A percentile compares a stretch with the other conserved stretches of the same genome.
Conservation (phyloP, 92 coral and sea anemone species). For the Siderastrea radians region DNA sequence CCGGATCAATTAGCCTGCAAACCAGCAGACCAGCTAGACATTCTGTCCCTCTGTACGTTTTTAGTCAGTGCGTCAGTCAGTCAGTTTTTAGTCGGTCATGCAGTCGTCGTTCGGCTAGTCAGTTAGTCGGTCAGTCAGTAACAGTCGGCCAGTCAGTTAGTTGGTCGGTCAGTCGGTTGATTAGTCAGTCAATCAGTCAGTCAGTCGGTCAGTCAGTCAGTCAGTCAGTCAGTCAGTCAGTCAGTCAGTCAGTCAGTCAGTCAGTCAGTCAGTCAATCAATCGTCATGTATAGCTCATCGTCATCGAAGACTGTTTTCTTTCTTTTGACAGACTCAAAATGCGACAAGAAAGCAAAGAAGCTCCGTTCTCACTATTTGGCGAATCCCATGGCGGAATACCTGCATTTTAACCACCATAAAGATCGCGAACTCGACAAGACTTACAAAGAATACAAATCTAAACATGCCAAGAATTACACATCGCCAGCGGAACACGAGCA, state of each 20-base stretch:
- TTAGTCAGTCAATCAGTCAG: too few relatives aligned
- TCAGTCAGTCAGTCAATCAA: background rate
- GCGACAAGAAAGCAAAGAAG: constrained; percentile 78
- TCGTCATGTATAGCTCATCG: too few relatives aligned
- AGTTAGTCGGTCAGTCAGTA: too few relatives aligned
- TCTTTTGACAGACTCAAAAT: constrained; percentile 71
- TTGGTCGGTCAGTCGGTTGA: too few relatives aligned
- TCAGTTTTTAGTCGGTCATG: too few relatives aligned
- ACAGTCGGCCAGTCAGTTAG: too few relatives aligned
- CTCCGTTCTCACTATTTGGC: constrained; percentile 81
- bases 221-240: background rate
- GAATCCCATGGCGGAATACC: constrained; percentile 97
- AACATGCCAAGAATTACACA: constrained; percentile 79
- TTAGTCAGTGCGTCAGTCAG: too few relatives aligned
- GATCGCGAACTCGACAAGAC: constrained; percentile 80
- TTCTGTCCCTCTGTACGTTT: too few relatives aligned
- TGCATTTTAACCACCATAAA: constrained; percentile 90
- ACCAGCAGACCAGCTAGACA: too few relatives aligned
- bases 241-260: background rate
- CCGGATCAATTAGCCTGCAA: background rate
- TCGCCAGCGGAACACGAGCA: constrained; percentile 78
- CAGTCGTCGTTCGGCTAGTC: too few relatives aligned
- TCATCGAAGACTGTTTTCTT: background rate
- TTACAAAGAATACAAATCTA: constrained; percentile 76
- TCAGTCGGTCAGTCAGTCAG: too few relatives aligned